A percentile compares a stretch with the other conserved stretches of the same genome.
Conservation (phyloP, 2,113 vertebrate genomes). For the Passer domesticus region DNA sequence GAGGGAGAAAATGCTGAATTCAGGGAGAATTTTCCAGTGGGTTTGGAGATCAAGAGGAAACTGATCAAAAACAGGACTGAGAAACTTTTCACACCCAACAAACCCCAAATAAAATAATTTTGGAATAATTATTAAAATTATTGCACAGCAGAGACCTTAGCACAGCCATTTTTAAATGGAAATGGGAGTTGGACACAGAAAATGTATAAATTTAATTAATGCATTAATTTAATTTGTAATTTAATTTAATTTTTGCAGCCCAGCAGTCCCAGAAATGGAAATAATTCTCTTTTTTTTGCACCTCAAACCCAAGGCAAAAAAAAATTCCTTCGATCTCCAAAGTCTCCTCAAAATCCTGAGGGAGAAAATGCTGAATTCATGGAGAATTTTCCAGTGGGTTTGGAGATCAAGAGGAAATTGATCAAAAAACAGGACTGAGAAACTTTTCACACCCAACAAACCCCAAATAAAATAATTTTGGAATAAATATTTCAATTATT, state of each 20-base stretch:
- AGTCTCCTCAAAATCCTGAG: no score
- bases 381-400: no score
- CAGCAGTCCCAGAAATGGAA: neutral
- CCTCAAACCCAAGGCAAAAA: no score
- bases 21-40: neutral
- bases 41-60: neutral
- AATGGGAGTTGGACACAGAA: fast-evolving
- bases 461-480: no score
- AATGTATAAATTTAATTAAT: neutral
- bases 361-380: no score
- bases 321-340: no score
- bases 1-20: neutral
- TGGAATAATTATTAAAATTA: neutral
- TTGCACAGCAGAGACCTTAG: fast-evolving
- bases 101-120: fast-evolving
- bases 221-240: no score
- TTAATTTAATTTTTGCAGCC: neutral
- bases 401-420: no score
- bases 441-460: no score
- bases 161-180: neutral
- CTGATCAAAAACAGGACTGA: neutral
- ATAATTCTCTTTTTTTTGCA: neutral
- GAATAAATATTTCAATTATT: no score
- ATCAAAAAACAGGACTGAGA: no score
- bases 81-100: neutral